Conservation (phyloP, 2,888 invertebrate species). For the Stenurella melanura region DNA sequence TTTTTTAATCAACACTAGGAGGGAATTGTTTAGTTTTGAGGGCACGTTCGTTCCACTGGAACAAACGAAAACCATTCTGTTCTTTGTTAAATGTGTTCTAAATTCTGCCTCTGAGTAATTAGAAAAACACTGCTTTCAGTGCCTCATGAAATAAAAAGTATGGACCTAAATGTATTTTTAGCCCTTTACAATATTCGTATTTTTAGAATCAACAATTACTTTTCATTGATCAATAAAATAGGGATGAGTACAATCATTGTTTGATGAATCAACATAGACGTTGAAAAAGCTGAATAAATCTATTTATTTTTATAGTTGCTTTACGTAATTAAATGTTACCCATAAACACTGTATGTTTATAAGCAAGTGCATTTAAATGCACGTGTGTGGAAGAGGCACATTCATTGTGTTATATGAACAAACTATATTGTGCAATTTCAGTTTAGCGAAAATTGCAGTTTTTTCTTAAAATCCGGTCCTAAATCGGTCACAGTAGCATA, state of each 20-base stretch:
- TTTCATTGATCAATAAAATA: constrained; percentile 21
- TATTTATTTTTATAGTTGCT: constrained; percentile 35
- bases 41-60: neutral
- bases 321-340: constrained; percentile 26
- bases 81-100: constrained; percentile 16
- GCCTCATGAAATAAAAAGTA: constrained; percentile 26
- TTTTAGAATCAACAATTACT: constrained; percentile 30
- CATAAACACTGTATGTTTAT: constrained; percentile 30
- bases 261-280: constrained; percentile 9
- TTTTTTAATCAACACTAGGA: neutral
- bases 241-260: constrained; percentile 15
- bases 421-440: constrained; percentile 4
- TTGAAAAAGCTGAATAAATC: constrained; percentile 14
- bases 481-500: no score
- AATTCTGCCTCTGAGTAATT: constrained; percentile 23
- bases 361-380: constrained; percentile 10
- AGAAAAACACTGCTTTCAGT: constrained; percentile 20
- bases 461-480: no score
- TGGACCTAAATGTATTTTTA: constrained; percentile 27
- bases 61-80: constrained; percentile 10
- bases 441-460: no score
- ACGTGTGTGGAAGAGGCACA: constrained; percentile 14
- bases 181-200: constrained; percentile 24
- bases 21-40: neutral
- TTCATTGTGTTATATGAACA: neutral